Evolutionary conservation across 2,113 vertebrate genomes (phyloP).

Genomic region (Corythornis madagascariensis): DNA sequence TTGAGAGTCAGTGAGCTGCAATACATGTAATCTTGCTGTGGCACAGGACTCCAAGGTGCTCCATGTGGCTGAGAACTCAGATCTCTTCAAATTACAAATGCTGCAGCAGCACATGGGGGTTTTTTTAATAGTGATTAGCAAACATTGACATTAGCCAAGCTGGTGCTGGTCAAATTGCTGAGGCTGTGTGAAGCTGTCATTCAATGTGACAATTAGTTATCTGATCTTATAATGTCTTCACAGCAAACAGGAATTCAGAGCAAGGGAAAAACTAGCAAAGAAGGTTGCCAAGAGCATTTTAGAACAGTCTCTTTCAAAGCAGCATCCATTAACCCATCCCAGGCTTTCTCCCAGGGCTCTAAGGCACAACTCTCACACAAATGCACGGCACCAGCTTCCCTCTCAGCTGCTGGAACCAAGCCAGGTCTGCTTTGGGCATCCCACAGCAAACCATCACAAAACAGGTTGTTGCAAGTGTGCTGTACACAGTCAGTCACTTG

Average conservation of each 20-base stretch:
- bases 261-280: not conserved
- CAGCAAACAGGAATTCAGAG: not conserved
- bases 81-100: not conserved
- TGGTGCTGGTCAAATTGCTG: not conserved
- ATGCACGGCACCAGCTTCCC: not conserved
- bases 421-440: not conserved
- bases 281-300: not conserved
- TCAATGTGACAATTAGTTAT: not conserved
- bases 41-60: not conserved
- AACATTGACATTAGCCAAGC: not conserved
- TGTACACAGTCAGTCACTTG: not conserved
- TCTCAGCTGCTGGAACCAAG: not conserved
- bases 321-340: not conserved
- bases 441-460: not conserved
- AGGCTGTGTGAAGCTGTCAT: not conserved
- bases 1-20: not conserved
- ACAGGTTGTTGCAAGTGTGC: not conserved
- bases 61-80: not conserved
- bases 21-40: not conserved
- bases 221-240: not conserved
- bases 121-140: not conserved
- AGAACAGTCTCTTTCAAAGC: not conserved
- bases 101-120: not conserved
- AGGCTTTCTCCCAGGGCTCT: not conserved
- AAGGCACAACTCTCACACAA: not conserved